Evolutionary conservation across 1,140 invertebrate genomes (phyloP).

Genomic region (Brachionus rubens): DNA sequence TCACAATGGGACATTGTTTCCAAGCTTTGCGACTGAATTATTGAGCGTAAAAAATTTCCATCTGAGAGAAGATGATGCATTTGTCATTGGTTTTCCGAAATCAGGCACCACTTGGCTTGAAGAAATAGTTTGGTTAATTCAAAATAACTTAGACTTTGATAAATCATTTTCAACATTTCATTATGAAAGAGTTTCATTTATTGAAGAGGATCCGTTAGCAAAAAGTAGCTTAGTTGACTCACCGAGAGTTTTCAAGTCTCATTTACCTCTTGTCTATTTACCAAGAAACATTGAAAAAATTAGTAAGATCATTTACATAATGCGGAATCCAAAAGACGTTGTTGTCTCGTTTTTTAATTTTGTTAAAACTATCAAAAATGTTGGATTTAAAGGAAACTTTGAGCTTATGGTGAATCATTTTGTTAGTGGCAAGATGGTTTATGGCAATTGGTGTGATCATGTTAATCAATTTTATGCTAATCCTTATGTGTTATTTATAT

Average conservation of each 20-base stretch:
- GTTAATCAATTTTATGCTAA: conserved; percentile 20
- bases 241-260: conserved; percentile 4
- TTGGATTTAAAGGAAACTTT: neutral
- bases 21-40: neutral
- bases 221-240: neutral
- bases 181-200: conserved; percentile 14
- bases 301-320: neutral
- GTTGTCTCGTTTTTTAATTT: conserved; percentile 14
- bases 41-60: neutral
- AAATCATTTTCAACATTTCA: neutral
- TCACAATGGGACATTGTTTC: neutral
- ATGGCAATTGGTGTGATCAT: conserved; percentile 37
- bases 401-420: neutral
- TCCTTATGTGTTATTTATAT: neutral
- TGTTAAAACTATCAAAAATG: neutral
- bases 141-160: conserved; percentile 29
- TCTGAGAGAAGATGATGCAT: neutral
- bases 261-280: neutral
- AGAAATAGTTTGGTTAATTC: conserved; percentile 21
- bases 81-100: conserved; percentile 11
- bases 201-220: neutral
- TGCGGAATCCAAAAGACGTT: conserved; percentile 38
- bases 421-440: neutral
- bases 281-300: neutral
- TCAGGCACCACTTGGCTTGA: conserved; percentile 29